These are phyloP conservation scores for Lepidocyrtoides sp. DNA, from an alignment of 2,888 invertebrate species.

Conservation along the genomic window DNA sequence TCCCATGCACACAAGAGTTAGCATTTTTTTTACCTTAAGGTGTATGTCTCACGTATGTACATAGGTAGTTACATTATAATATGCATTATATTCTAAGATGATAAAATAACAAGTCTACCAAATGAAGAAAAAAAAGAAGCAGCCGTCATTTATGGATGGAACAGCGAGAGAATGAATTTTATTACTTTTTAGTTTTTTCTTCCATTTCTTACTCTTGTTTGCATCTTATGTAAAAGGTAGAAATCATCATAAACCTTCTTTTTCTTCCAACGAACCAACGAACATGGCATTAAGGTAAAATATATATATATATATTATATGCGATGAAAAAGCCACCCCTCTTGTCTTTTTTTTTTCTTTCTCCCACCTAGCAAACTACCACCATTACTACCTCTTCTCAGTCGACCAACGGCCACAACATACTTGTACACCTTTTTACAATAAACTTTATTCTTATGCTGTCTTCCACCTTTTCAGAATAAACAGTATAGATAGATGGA, in stretches of 20 bases:
- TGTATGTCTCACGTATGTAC: background rate
- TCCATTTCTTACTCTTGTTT: background rate
- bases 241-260: constrained; percentile 58
- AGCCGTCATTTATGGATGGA: constrained; percentile 66
- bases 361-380: constrained; percentile 67
- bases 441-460: background rate
- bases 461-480: background rate
- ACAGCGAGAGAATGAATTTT: constrained; percentile 67
- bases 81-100: background rate
- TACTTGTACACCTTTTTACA: constrained; percentile 8
- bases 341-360: constrained; percentile 62
- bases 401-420: constrained; percentile 50
- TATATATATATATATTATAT: no score
- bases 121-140: constrained; percentile 49
- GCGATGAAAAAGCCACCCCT: constrained; percentile 69
- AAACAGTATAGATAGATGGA: constrained; percentile 25
- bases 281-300: constrained; percentile 50
- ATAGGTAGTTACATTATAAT: constrained; percentile 26
- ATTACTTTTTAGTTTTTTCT: constrained; percentile 70
- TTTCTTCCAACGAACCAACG: constrained; percentile 40
- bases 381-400: constrained; percentile 54
- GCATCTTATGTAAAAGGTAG: constrained; percentile 47
- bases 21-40: constrained; percentile 5
- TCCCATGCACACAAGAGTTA: constrained; percentile 22
- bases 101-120: background rate